Base-by-base conservation (phyloP, 2,888 invertebrate genomes). In the Acronicta alni region DNA sequence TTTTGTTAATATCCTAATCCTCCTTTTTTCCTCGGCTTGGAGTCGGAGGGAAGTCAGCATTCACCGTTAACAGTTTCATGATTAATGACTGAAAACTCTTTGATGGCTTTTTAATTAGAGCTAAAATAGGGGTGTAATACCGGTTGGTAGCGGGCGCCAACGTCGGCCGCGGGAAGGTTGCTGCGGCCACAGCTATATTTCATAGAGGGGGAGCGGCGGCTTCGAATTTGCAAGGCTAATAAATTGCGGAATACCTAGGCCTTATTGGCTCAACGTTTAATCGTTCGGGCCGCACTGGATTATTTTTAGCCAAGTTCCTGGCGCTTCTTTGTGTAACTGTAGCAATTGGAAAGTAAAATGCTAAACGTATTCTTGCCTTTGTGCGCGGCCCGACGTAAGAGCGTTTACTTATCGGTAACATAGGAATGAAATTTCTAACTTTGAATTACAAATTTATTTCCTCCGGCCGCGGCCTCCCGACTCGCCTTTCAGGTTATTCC, bases 41-140 rank as follows among this genome's bases (percentile, higher is more conserved):
- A 86, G 86, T 89, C 77, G 70, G 81, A 85, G 89, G 88, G 85
- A 90, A 92, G 92, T 89, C 89, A 87, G 90, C 87, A 91, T 93
- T 91, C 91, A 92, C 84, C 86, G 93, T 90, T 94, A 93, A 93
- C 94, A 93, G 93, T 93, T 93, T 91, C 93, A 93, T 94, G 94
- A 94, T 94, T 94, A 94, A 94, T 94, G 94, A 90, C 91, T 92
- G 89, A 93, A 93, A 94, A 94, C 92, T 94, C 94, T 94, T 94
- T 94, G 93, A 94, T 94, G 92, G 94, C 92, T 94, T 94, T 94
- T 94, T 94, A 94, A 94, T 94, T 94, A 94, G 93, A 93, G 93
- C 92, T 92, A 91, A 93, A 93, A 92, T 89, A 89, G 92, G 93
- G 94, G 91, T 92, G 92, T 92, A 90, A 90, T 89, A 85, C 90